Base-by-base conservation (phyloP, 1,140 invertebrate species). In the Macrobrachium nipponense region DNA sequence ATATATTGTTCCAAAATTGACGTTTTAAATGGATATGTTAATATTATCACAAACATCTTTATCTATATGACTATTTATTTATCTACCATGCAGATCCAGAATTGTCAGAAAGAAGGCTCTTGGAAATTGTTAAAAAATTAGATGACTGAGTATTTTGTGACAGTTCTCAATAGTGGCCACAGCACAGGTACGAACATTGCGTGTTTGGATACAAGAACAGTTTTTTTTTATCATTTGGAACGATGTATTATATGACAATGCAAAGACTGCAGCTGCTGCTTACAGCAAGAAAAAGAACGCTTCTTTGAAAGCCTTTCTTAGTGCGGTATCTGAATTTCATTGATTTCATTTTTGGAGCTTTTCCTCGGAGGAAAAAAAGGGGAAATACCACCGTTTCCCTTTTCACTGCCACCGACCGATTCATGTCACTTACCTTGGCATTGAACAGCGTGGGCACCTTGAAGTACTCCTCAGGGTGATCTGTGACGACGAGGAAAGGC, bases 401-500 rank as follows among this genome's bases (percentile, higher is more conserved):
- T 36, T 36, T 36, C 27, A 36, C 27, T 36, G 27, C 14, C 6
- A 36, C 17, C 12, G 0, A 79, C 59, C 44, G 3, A 23, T 14
- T 73, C 23, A n/a, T 72, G 17, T 36, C 70, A 82, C 82, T 43
- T 87, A 87, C 85, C 85, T 87, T 43, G 18, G 85, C 80, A 10
- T 70, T 79, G 90, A 96, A 97, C 94, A 96, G 95, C 27, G 96
- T 97, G 6, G 95, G 94, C 75, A 97, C 94, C 76, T 94, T 93
- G 90, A 97, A 97, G 91, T 96, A 97, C 80, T 94, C 95, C 68
- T 93, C 92, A 68, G 93, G 94, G 64, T 93, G 92, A 89, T 97
- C 96, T 58, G 95, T 93, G 51, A 93, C 94, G 2, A 97, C 92
- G 7, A 95, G 93, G 90, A 96, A 95, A 0, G 96, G 96, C 1